Base-by-base conservation (phyloP, 2,888 invertebrate species). In the Pollenia griseotomentosa region DNA sequence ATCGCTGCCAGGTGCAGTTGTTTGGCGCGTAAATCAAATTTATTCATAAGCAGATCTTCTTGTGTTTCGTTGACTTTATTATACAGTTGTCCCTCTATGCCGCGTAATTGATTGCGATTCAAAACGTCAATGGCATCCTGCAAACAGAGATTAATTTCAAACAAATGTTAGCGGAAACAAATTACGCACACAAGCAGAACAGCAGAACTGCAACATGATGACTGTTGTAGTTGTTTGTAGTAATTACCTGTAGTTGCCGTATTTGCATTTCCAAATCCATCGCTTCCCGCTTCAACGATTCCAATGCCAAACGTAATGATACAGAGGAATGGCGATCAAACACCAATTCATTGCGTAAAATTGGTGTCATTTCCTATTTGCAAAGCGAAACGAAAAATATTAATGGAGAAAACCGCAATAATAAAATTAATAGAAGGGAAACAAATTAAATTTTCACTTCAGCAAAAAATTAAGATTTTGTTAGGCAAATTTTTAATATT, bases 61-160 rank as follows among this genome's bases (percentile, higher is more conserved):
- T 99, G 97, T 77, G 98, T 95, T 94, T 99, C 98, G 93, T 98
- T 98, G 90, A 97, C 98, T 95, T 99, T 99, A 93, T 97, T 98
- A 94, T 96, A 98, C 85, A 98, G 94, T 91, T 96, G 96, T 88
- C 96, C 96, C 93, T 98, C 98, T 88, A 97, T 94, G 87, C 95
- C 95, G 79, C 96, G 94, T 89, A 94, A 94, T 92, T 99, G 98
- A 92, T 97, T 96, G 89, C 98, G 96, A 88, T 96, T 95, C 89
- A 98, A 94, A 0, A 97, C 95, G 91, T 98, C 98, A 89, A 98
- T 95, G 73, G 97, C 95, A 89, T 99, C 98, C 94, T 97, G 71
- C 0, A 44, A 11, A 79, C 65, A 44, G 46, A 0, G 73, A 19
- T 10, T 74, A 83, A 55, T n/a, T 75, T 51, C 14, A 57, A 63